phyloP scores from a whole-genome alignment of 2,113 vertebrate genomes.

The Trichechus manatus region DNA sequence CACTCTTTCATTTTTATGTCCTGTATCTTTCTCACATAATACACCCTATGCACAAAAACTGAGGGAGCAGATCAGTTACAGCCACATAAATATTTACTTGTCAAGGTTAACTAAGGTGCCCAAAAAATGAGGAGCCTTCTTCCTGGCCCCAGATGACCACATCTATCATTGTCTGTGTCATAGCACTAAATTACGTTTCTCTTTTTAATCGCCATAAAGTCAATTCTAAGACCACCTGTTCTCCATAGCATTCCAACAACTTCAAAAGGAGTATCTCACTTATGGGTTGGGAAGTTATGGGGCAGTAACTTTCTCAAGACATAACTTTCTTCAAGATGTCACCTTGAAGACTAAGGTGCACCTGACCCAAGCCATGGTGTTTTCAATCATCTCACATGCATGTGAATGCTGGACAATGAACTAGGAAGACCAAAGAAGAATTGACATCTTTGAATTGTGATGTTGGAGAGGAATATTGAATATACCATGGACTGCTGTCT shows the following conservation, averaged over 20 bases:
- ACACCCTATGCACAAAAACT: neutral
- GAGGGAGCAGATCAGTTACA: neutral
- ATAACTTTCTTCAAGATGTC: no score
- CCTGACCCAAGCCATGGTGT: no score
- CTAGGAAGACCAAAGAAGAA: no score
- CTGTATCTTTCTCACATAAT: neutral
- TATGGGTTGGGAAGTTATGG: neutral
- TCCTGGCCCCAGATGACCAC: neutral
- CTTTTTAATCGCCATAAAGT: neutral
- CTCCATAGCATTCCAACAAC: neutral
- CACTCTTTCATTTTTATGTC: neutral
- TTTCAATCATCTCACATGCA: no score
- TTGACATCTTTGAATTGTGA: no score
- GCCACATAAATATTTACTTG: neutral
- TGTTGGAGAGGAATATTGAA: no score
- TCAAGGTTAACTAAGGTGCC: neutral
- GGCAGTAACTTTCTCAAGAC: neutral
- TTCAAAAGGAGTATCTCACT: neutral
- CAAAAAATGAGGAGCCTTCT: neutral
- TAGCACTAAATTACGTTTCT: neutral
- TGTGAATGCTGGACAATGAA: no score
- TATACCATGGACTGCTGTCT: no score
- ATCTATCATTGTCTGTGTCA: neutral
- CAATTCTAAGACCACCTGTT: neutral
- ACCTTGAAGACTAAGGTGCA: no score